These are phyloP conservation scores for Calonectris borealis DNA, from an alignment of 2,113 vertebrate genomes.

Conservation along the genomic window DNA sequence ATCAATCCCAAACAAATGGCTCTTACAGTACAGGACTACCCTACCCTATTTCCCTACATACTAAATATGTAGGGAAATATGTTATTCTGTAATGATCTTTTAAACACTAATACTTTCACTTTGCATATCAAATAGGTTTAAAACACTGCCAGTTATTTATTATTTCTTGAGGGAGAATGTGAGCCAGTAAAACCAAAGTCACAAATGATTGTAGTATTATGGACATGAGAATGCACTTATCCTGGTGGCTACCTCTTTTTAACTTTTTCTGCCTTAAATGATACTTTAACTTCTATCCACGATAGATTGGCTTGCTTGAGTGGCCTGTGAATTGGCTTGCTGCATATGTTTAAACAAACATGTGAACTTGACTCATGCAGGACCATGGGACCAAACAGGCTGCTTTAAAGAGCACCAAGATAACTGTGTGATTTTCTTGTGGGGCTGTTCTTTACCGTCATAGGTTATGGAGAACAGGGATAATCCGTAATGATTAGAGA, in stretches of 20 bases:
- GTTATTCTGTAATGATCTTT: not conserved
- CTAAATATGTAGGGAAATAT: not conserved
- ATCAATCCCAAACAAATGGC: not conserved
- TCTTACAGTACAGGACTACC: not conserved
- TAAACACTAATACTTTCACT: not conserved
- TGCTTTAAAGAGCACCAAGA: not conserved
- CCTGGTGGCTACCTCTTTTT: not conserved
- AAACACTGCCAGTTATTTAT: not conserved
- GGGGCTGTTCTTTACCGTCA: not conserved
- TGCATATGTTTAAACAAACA: no score
- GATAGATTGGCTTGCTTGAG: no score
- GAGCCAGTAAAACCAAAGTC: not conserved
- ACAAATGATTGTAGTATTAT: not conserved
- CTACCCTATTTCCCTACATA: accelerated
- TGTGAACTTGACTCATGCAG: no score
- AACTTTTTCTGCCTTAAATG: no score
- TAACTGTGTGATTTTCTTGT: not conserved
- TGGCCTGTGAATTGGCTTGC: no score
- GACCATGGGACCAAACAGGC: no score
- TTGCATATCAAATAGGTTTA: not conserved
- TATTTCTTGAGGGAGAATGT: not conserved
- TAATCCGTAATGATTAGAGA: not conserved
- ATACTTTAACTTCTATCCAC: no score
- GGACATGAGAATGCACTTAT: not conserved
- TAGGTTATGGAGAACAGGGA: not conserved